Evolutionary conservation across 2,113 vertebrate genomes (phyloP).

Genomic region (Thamnophis sirtalis): DNA sequence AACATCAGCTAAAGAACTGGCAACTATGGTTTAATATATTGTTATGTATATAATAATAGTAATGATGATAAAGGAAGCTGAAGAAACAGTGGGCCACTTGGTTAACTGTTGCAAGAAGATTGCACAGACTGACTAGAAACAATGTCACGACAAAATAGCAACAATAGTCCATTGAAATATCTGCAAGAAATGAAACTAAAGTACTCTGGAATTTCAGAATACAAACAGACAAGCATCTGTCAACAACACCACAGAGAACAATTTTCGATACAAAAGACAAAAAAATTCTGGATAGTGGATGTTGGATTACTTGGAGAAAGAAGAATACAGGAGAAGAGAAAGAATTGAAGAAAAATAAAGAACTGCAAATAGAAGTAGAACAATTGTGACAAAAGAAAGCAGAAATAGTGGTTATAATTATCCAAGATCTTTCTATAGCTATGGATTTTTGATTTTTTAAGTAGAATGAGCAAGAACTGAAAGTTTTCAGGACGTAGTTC

Average conservation of each 20-base stretch:
- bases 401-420: neutral
- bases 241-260: neutral
- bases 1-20: too few species aligned
- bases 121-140: too few species aligned
- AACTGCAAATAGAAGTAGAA: too few species aligned
- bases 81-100: too few species aligned
- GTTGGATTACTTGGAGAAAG: too few species aligned
- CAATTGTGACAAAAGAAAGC: too few species aligned
- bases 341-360: too few species aligned
- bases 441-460: neutral
- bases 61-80: too few species aligned
- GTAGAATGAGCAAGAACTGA: neutral
- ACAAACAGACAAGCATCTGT: neutral
- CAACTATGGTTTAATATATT: too few species aligned
- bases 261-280: neutral
- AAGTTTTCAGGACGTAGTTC: neutral
- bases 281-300: neutral
- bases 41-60: too few species aligned
- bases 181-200: neutral
- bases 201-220: neutral
- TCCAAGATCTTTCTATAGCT: neutral
- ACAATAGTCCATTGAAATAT: neutral
- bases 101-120: too few species aligned
- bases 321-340: too few species aligned
- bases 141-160: neutral